Evolutionary conservation across 2,888 invertebrate species (phyloP).

Genomic region (Drosophila paranaensis): DNA sequence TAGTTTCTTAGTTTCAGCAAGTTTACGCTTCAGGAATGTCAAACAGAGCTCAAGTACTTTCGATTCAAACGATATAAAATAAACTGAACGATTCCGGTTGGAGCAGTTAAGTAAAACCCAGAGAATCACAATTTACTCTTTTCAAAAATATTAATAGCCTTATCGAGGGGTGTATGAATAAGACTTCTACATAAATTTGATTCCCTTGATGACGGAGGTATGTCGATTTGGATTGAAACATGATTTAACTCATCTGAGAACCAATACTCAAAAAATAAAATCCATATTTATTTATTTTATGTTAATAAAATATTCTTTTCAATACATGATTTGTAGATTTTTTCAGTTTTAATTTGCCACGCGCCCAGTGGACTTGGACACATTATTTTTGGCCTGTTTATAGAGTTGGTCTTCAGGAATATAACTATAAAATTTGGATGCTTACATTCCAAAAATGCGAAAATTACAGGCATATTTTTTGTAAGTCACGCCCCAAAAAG

Average conservation of each 20-base stretch:
- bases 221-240: neutral
- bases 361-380: too few species aligned
- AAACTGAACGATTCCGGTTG: neutral
- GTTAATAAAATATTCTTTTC: too few species aligned
- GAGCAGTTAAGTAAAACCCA: neutral
- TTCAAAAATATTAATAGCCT: neutral
- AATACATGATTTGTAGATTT: too few species aligned
- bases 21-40: neutral
- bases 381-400: too few species aligned
- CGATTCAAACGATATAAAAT: neutral
- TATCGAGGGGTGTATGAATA: neutral
- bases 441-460: too few species aligned
- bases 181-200: neutral
- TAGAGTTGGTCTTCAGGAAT: too few species aligned
- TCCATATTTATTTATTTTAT: too few species aligned
- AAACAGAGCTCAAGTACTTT: neutral
- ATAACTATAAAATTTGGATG: too few species aligned
- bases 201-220: neutral
- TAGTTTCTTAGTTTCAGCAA: neutral
- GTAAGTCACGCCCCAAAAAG: too few species aligned
- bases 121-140: neutral
- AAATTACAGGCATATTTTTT: too few species aligned
- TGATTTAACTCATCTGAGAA: neutral
- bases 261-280: neutral
- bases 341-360: too few species aligned